phyloP scores from a whole-genome alignment of 2,888 invertebrate genomes.

The Rhorus exstirpatorius region DNA sequence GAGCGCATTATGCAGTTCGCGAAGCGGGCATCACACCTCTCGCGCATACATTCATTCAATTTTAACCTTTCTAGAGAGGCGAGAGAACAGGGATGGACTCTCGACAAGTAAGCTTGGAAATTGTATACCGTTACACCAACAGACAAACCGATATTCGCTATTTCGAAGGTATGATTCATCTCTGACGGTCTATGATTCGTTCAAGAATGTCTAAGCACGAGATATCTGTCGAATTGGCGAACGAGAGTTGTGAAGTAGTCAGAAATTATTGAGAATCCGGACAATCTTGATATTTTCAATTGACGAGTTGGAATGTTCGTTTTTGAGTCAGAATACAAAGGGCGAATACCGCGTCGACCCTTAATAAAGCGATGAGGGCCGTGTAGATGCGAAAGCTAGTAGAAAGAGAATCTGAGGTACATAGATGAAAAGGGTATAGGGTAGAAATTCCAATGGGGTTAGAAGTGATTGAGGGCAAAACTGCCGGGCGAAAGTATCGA shows the following conservation, averaged over 20 bases:
- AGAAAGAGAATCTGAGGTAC: constrained; percentile 1
- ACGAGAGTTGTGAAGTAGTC: background rate
- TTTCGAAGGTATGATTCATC: constrained; percentile 52
- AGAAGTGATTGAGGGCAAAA: constrained; percentile 53
- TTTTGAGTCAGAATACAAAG: background rate
- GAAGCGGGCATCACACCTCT: constrained; percentile 72
- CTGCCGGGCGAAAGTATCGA: constrained; percentile 59
- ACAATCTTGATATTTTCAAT: background rate
- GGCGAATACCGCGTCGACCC: background rate
- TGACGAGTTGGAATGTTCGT: background rate
- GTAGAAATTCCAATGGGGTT: constrained; percentile 45
- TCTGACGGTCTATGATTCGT: constrained; percentile 17
- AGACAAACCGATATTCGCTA: constrained; percentile 14
- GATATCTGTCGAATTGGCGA: constrained; percentile 9
- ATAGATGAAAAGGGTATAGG: constrained; percentile 19
- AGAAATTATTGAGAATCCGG: background rate
- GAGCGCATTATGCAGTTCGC: constrained; percentile 76
- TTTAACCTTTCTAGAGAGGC: constrained; percentile 68
- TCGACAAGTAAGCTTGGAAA: constrained; percentile 48
- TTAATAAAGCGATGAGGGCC: constrained; percentile 3
- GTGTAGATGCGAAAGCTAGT: background rate
- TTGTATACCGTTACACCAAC: constrained; percentile 25
- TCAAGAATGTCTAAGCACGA: constrained; percentile 25
- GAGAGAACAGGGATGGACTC: constrained; percentile 44
- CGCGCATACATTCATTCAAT: constrained; percentile 73